Base-by-base conservation (phyloP, 2,888 invertebrate genomes). In the Fragum whitleyi region DNA sequence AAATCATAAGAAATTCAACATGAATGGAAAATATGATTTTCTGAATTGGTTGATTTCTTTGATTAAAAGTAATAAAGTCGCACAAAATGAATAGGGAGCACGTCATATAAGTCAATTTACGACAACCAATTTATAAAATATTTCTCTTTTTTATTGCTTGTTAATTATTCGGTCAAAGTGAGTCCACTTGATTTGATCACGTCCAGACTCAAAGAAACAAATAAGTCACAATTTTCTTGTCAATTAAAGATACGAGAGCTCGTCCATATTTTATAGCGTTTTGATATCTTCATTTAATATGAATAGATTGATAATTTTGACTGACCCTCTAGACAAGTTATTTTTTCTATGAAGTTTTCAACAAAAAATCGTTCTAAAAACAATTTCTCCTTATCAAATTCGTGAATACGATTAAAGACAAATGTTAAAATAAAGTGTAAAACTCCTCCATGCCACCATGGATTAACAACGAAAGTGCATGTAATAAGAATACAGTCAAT, bases 211-310 rank as follows among this genome's bases (percentile, higher is more conserved):
- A 42, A 42, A 7, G 42, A 42, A 65, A 65, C 65, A 65, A 65
- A 42, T 65, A 65, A 65, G 23, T 65, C 65, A 65, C 65, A 65
- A 65, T 65, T 65, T 65, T 65, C 65, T 42, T 65, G 65, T 65
- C 65, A 65, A 65, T 42, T 65, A 21, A 65, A 42, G n/a, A 42
- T 42, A 42, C 21, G 42, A 23, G 21, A 47, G 11, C 9, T n/a
- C 19, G 42, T 65, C 42, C 65, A 65, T 42, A 42, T 42, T 42
- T n/a, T 65, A 65, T 42, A 36, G 65, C 65, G 39, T 39, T 47
- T 65, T 65, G 65, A 65, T 65, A 42, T 65, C 65, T 65, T 65
- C 65, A 65, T 65, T 65, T 36, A 42, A 65, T 36, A 65, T 26
- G 23, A 65, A 65, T 65, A 65, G 42, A 65, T 65, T 23, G 23